A percentile compares a stretch with the other conserved stretches of the same genome.
Evolutionary conservation across 2,888 invertebrate species (phyloP).

Genomic region (Diadegma fenestrale): DNA sequence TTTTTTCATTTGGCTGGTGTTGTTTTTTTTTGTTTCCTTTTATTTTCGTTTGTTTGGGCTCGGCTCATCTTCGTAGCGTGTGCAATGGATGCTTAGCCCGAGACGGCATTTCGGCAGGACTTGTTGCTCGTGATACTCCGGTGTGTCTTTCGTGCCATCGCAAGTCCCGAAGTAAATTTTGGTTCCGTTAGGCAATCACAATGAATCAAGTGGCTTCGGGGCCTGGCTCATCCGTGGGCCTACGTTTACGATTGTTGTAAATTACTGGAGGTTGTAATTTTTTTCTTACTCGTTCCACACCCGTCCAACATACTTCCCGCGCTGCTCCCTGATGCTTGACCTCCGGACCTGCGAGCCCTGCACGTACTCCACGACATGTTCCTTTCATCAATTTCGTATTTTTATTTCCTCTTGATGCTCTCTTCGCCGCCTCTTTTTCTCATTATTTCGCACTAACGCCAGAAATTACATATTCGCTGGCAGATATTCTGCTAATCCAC

Average conservation of each 20-base stretch:
- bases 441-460: neutral
- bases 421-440: neutral
- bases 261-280: conserved; percentile 72
- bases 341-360: conserved; percentile 21
- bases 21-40: neutral
- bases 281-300: conserved; percentile 30
- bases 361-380: conserved; percentile 35
- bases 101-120: conserved; percentile 19
- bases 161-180: conserved; percentile 70
- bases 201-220: conserved; percentile 75
- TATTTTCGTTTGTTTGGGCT: conserved; percentile 14
- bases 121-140: conserved; percentile 34
- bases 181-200: conserved; percentile 79
- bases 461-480: neutral
- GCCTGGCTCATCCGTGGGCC: conserved; percentile 63
- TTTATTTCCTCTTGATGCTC: neutral
- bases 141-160: conserved; percentile 21
- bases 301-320: conserved; percentile 3
- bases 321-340: conserved; percentile 50
- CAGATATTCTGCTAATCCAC: neutral
- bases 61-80: neutral
- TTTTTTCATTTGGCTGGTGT: neutral
- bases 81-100: conserved; percentile 24
- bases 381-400: conserved; percentile 16
- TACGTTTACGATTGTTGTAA: conserved; percentile 79